Evolutionary conservation across 2,797 vertebrate genomes (phyloP).

Genomic region (Taeniopygia guttata): DNA sequence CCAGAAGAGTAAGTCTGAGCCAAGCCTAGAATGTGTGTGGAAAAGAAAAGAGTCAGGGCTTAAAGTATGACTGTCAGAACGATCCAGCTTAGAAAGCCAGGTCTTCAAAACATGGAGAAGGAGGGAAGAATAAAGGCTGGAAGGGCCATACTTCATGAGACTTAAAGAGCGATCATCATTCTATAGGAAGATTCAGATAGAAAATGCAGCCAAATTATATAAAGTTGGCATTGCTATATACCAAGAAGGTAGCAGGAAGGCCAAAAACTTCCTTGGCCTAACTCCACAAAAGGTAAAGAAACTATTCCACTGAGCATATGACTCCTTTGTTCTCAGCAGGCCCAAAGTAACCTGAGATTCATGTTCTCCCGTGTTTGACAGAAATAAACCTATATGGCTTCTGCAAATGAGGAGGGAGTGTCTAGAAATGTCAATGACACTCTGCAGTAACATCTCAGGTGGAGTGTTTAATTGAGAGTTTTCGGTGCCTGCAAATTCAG

Average conservation of each 20-base stretch:
- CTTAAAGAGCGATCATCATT: neutral
- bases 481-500: constrained; percentile 17
- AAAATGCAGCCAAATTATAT: neutral
- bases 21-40: neutral
- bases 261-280: neutral
- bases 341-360: neutral
- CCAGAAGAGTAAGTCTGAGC: neutral
- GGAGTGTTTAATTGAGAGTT: constrained; percentile 47
- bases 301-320: neutral
- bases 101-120: neutral
- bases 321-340: neutral
- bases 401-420: constrained; percentile 34
- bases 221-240: neutral
- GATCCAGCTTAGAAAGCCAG: neutral
- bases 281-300: neutral
- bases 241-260: neutral
- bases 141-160: neutral
- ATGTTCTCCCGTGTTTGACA: neutral
- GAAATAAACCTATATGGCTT: constrained; percentile 21
- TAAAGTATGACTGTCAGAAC: neutral
- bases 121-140: neutral
- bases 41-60: neutral
- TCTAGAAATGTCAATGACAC: constrained; percentile 50
- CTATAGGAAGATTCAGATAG: neutral
- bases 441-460: constrained; percentile 12